Percentiles rank a stretch among this genome's conserved stretches.
Conservation (phyloP, 2,113 vertebrate species). For the Empidonax alnorum region DNA sequence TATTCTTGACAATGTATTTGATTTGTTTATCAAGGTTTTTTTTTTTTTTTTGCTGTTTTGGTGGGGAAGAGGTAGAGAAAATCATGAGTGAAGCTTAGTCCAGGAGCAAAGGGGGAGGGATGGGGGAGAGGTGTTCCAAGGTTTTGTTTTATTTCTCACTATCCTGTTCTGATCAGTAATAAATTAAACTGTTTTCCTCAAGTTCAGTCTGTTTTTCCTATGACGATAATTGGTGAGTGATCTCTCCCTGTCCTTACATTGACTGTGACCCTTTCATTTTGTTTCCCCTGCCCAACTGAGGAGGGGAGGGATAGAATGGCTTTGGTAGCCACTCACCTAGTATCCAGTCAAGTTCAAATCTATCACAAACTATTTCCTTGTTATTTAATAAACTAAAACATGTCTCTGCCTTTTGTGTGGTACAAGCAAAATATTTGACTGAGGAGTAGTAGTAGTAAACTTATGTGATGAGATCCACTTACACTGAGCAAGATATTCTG, state of each 20-base stretch:
- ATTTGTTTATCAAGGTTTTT: neutral
- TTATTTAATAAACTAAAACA: neutral
- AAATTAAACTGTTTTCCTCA: neutral
- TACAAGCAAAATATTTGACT: neutral
- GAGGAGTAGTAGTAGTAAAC: neutral
- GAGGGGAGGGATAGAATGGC: neutral
- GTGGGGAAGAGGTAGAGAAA: neutral
- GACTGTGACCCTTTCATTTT: neutral
- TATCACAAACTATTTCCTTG: neutral
- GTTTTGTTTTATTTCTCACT: neutral
- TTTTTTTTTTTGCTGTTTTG: neutral
- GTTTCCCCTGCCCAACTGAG: neutral
- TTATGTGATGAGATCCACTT: neutral
- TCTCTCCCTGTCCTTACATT: neutral
- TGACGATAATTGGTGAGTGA: neutral
- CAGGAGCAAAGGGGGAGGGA: neutral
- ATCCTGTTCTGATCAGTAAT: neutral
- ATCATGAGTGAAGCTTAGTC: neutral
- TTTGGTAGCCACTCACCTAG: neutral
- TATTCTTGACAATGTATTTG: neutral
- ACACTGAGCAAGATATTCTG: neutral
- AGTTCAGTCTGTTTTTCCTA: neutral
- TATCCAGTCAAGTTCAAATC: neutral
- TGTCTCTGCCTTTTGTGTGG: fast-evolving
- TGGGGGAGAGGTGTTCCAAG: neutral